phyloP scores from a whole-genome alignment of 1,140 invertebrate genomes.

The Coptotermes formosanus region DNA sequence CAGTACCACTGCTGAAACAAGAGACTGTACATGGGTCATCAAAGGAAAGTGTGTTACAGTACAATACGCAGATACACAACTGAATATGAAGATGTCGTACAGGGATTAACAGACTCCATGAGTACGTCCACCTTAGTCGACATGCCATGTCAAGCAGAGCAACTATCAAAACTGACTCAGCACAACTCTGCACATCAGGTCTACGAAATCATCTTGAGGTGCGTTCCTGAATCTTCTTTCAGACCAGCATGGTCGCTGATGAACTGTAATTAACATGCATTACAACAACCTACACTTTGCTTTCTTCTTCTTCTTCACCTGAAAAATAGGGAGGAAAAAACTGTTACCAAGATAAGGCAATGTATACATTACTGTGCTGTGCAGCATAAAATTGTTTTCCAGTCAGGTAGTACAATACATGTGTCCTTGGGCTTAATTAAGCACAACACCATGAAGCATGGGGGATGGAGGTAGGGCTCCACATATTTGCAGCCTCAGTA shows the following conservation, averaged over 20 bases:
- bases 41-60: conserved; percentile 1
- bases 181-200: too few relatives aligned
- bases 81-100: background rate
- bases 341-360: too few relatives aligned
- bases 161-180: background rate
- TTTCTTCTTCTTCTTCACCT: conserved; percentile 16
- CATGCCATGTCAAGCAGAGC: background rate
- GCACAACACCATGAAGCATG: too few relatives aligned
- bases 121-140: background rate
- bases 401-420: too few relatives aligned
- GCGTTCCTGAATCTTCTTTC: too few relatives aligned
- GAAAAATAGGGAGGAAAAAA: background rate
- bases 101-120: background rate
- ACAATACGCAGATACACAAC: background rate
- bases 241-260: too few relatives aligned
- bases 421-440: too few relatives aligned
- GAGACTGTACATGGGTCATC: background rate
- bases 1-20: background rate
- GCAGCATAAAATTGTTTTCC: too few relatives aligned
- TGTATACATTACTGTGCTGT: too few relatives aligned
- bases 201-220: too few relatives aligned
- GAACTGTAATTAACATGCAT: background rate
- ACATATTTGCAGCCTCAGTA: too few relatives aligned
- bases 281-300: conserved; percentile 11
- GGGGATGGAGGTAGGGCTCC: too few relatives aligned